Evolutionary conservation across 2,797 vertebrate species (phyloP).

Genomic region (Periophthalmus magnuspinnatus): DNA sequence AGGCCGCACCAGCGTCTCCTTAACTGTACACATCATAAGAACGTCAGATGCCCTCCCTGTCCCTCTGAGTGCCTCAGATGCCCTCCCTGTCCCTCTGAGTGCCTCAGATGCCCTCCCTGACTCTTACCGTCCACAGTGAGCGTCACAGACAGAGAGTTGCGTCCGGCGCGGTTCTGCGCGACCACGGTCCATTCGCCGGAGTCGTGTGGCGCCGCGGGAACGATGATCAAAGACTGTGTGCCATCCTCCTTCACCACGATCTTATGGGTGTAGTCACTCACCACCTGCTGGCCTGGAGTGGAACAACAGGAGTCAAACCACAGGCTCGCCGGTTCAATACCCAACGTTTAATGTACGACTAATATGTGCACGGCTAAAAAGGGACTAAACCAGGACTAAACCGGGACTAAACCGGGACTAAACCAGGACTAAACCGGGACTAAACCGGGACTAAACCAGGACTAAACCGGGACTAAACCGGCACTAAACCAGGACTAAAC

Average conservation of each 20-base stretch:
- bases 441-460: too few species aligned
- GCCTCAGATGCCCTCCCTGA: neutral
- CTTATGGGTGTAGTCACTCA: conserved; percentile 96
- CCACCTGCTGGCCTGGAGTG: conserved; percentile 87
- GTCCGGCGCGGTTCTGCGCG: conserved; percentile 95
- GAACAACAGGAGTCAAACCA: neutral
- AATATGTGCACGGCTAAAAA: too few species aligned
- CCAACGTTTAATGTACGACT: too few species aligned
- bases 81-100: neutral
- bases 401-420: too few species aligned
- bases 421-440: too few species aligned
- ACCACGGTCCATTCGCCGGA: conserved; percentile 97
- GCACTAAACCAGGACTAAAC: neutral
- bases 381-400: neutral
- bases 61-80: neutral
- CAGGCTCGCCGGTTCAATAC: neutral
- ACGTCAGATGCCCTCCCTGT: too few species aligned
- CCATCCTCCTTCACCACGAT: conserved; percentile 98
- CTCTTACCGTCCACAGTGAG: conserved; percentile 90
- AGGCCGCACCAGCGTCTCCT: conserved; percentile 89
- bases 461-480: neutral
- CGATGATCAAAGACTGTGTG: conserved; percentile 94
- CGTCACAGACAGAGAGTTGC: conserved; percentile 88
- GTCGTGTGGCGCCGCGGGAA: conserved; percentile 88
- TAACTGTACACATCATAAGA: conserved; percentile 82